Conservation (phyloP, 2,797 vertebrate genomes). For the Sebastes melanostomus region DNA sequence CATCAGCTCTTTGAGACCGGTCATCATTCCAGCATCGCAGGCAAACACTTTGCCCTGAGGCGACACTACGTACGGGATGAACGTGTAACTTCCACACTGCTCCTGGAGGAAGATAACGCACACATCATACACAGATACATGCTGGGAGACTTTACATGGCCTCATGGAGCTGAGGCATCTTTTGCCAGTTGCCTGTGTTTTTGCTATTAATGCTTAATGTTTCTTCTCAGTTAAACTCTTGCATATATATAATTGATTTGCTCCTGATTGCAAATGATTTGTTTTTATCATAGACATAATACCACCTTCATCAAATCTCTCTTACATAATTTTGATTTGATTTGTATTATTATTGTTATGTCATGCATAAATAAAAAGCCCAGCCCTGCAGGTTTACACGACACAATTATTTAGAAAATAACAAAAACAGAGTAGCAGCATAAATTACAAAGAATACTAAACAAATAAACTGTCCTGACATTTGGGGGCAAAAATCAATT, state of each 20-base stretch:
- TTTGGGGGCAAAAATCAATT: too few species aligned
- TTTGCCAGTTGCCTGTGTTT: neutral
- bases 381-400: too few species aligned
- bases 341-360: too few species aligned
- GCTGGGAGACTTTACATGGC: neutral
- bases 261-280: neutral
- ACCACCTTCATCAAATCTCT: neutral
- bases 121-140: neutral
- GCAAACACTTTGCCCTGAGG: constrained; percentile 88
- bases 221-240: neutral
- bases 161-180: neutral
- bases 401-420: too few species aligned
- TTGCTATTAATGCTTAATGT: neutral
- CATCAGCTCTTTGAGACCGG: constrained; percentile 84
- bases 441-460: too few species aligned
- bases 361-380: too few species aligned
- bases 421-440: too few species aligned
- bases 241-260: neutral
- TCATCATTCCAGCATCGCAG: constrained; percentile 83
- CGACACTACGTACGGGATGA: constrained; percentile 90
- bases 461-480: too few species aligned
- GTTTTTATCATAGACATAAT: neutral
- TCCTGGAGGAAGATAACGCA: constrained; percentile 76
- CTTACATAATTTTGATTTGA: neutral
- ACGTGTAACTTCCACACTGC: constrained; percentile 87